Evolutionary conservation across 2,113 vertebrate species (phyloP).

Genomic region (Colius striatus): DNA sequence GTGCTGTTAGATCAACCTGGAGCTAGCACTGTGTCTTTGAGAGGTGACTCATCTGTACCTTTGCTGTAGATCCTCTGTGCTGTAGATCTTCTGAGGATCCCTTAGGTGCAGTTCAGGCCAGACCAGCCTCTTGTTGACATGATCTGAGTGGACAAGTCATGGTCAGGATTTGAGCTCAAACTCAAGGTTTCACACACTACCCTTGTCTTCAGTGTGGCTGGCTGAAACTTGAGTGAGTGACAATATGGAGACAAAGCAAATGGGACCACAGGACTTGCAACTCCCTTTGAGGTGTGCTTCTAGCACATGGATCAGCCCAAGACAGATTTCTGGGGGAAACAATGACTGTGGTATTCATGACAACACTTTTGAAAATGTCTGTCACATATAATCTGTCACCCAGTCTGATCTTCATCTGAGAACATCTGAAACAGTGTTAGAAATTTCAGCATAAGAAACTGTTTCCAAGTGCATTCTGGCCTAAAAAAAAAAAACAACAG

Average conservation of each 20-base stretch:
- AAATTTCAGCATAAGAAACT: not conserved
- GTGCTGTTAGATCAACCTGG: not conserved
- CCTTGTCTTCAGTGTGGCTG: not conserved
- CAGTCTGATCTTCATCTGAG: conserved; percentile 7
- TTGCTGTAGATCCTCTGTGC: not conserved
- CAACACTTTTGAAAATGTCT: not conserved
- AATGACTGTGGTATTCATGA: not conserved
- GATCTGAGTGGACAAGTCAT: not conserved
- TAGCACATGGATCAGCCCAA: not conserved
- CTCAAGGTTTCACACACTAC: not conserved
- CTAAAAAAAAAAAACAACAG: not conserved
- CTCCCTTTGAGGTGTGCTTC: not conserved
- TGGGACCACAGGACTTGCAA: not conserved
- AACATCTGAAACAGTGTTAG: not conserved
- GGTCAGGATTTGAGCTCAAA: not conserved
- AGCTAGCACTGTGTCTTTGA: not conserved
- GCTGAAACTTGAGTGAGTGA: not conserved
- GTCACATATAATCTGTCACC: not conserved
- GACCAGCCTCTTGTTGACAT: not conserved
- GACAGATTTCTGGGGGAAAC: not conserved
- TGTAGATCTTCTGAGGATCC: not conserved
- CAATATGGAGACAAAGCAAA: not conserved
- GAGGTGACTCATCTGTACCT: not conserved
- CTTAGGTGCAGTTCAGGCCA: not conserved
- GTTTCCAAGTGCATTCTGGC: not conserved